A percentile compares a stretch with the other conserved stretches of the same genome.
Evolutionary conservation across 2,888 invertebrate genomes (phyloP).

Genomic region (Microctonus hyperodae): DNA sequence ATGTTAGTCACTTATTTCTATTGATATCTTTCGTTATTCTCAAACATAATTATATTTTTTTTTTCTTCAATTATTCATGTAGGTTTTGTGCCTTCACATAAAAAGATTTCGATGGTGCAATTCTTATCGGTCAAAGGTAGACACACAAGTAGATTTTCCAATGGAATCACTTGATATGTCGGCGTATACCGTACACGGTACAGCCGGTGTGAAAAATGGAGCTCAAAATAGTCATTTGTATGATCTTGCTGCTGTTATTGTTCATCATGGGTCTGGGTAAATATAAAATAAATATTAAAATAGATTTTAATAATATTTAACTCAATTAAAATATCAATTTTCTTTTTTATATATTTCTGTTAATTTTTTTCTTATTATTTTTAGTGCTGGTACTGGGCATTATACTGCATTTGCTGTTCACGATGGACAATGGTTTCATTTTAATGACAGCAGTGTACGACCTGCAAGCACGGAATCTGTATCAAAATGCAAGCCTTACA

Average conservation of each 20-base stretch:
- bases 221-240: constrained; percentile 72
- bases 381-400: constrained; percentile 82
- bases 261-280: constrained; percentile 82
- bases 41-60: background rate
- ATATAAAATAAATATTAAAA: constrained; percentile 37
- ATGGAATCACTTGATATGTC: constrained; percentile 80
- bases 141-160: constrained; percentile 80
- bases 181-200: constrained; percentile 73
- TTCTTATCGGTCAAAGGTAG: constrained; percentile 81
- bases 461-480: constrained; percentile 73
- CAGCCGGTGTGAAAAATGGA: constrained; percentile 72
- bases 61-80: constrained; percentile 37
- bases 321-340: background rate
- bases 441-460: constrained; percentile 85
- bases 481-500: constrained; percentile 82
- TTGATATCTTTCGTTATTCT: background rate
- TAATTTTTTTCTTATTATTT: constrained; percentile 42
- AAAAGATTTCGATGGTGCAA: constrained; percentile 86
- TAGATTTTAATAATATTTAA: background rate
- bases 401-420: constrained; percentile 85
- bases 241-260: constrained; percentile 82
- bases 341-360: constrained; percentile 14
- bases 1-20: constrained; percentile 64
- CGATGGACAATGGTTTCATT: constrained; percentile 84
- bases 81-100: constrained; percentile 81